phyloP scores from a whole-genome alignment of 2,888 invertebrate species.

The Laspeyria flexula region DNA sequence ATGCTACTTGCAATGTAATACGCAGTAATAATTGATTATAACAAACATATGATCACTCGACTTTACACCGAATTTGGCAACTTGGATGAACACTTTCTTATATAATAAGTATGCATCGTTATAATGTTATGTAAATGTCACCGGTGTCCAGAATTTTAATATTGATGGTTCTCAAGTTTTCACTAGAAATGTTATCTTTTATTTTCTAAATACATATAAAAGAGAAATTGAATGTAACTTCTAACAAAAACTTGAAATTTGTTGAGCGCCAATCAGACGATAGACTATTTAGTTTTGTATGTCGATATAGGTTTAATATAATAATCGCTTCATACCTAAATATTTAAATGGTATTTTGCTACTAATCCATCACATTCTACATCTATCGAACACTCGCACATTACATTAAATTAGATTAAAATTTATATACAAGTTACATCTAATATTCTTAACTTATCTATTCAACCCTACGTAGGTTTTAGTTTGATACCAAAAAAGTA shows the following conservation, averaged over 20 bases:
- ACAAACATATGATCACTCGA: slow-evolving; percentile 69
- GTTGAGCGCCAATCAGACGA: slow-evolving; percentile 13
- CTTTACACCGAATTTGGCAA: slow-evolving; percentile 83
- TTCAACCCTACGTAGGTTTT: slow-evolving; percentile 66
- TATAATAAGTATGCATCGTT: slow-evolving; percentile 47
- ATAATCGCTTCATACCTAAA: slow-evolving; percentile 57
- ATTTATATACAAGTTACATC: slow-evolving; percentile 83
- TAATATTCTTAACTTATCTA: slow-evolving; percentile 72
- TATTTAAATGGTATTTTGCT: slow-evolving; percentile 64
- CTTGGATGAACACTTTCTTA: slow-evolving; percentile 80
- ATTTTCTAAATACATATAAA: slow-evolving; percentile 20
- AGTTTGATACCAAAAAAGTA: slow-evolving; percentile 62
- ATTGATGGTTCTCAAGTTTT: slow-evolving; percentile 29
- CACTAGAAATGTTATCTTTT: slow-evolving; percentile 20
- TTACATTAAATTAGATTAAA: slow-evolving; percentile 81
- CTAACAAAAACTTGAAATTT: slow-evolving; percentile 30
- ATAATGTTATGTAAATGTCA: slow-evolving; percentile 45
- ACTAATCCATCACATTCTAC: slow-evolving; percentile 80
- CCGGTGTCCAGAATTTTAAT: slow-evolving; percentile 31
- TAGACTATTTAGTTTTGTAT: slow-evolving; percentile 8
- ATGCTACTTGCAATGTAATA: slow-evolving; percentile 75
- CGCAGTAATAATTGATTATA: slow-evolving; percentile 75
- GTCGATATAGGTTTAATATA: slow-evolving; percentile 31
- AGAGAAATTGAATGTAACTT: slow-evolving; percentile 23
- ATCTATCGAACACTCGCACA: slow-evolving; percentile 85